phyloP scores from a whole-genome alignment of 2,888 invertebrate species.

The Hetaerina titia region DNA sequence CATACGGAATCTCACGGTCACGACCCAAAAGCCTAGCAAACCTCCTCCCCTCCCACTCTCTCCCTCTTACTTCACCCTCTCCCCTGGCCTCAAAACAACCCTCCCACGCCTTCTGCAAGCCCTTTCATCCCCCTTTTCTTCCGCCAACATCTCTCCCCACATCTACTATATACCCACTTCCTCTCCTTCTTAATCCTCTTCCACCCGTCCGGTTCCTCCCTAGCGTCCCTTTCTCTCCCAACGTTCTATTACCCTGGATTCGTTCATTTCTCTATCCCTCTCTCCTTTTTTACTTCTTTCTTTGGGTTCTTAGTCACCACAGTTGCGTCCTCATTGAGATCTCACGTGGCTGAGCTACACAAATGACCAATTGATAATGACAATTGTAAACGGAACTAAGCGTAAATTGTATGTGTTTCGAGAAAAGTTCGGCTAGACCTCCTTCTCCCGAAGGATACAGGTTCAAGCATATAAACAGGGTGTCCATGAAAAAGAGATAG shows the following conservation, averaged over 20 bases:
- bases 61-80: not conserved
- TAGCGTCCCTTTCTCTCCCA: no score
- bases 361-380: not conserved
- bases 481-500: no score
- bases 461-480: no score
- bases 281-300: not conserved
- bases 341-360: not conserved
- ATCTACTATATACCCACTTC: not conserved
- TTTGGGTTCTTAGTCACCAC: not conserved
- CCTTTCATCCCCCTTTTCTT: not conserved
- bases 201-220: not conserved
- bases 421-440: no score
- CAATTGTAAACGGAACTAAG: not conserved
- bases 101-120: not conserved
- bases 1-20: conserved; percentile 50
- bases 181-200: not conserved
- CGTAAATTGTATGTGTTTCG: no score
- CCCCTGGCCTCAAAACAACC: not conserved
- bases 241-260: not conserved
- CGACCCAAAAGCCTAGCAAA: conserved; percentile 28
- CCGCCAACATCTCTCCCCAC: not conserved
- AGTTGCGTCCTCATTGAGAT: not conserved
- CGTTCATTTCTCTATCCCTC: not conserved
- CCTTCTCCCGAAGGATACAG: no score
- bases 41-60: not conserved